phyloP scores from a whole-genome alignment of 2,888 invertebrate genomes.

The Allophyes oxyacanthae region DNA sequence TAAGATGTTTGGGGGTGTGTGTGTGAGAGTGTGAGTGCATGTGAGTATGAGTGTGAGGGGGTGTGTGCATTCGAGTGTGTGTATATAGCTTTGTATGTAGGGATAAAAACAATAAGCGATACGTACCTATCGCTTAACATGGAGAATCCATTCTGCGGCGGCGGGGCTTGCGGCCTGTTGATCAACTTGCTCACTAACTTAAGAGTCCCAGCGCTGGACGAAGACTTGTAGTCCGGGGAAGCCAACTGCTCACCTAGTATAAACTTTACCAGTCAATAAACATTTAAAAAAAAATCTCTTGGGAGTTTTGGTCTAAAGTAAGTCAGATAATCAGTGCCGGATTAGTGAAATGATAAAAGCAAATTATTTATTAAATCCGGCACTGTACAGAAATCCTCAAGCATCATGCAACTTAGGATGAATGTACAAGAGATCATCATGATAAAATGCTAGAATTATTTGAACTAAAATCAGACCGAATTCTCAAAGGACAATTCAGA shows the following conservation, averaged over 20 bases:
- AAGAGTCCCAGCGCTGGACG: slow-evolving; percentile 58
- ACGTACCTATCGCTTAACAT: slow-evolving; percentile 71
- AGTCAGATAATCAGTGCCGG: slow-evolving; percentile 18
- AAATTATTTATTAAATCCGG: background rate
- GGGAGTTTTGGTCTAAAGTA: background rate
- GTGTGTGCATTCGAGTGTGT: too few relatives aligned
- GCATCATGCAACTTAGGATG: slow-evolving; percentile 31
- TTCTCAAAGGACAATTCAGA: too few relatives aligned
- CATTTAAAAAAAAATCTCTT: too few relatives aligned
- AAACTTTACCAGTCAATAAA: background rate
- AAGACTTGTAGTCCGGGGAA: slow-evolving; percentile 80
- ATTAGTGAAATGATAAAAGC: background rate
- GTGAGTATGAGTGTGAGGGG: too few relatives aligned
- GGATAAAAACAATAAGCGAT: too few relatives aligned
- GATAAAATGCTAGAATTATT: too few relatives aligned
- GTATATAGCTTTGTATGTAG: too few relatives aligned
- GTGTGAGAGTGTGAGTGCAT: too few relatives aligned
- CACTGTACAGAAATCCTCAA: slow-evolving; percentile 14
- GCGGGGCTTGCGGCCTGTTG: slow-evolving; percentile 72
- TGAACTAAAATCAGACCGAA: too few relatives aligned
- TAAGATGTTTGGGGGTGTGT: too few relatives aligned
- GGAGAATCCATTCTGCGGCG: slow-evolving; percentile 61
- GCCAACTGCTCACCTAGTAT: slow-evolving; percentile 72
- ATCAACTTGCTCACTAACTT: slow-evolving; percentile 80
- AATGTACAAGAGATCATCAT: background rate